Percentiles rank a stretch among this genome's conserved stretches.
Evolutionary conservation across 2,888 invertebrate genomes (phyloP).

Genomic region (Cistogaster globosa): DNA sequence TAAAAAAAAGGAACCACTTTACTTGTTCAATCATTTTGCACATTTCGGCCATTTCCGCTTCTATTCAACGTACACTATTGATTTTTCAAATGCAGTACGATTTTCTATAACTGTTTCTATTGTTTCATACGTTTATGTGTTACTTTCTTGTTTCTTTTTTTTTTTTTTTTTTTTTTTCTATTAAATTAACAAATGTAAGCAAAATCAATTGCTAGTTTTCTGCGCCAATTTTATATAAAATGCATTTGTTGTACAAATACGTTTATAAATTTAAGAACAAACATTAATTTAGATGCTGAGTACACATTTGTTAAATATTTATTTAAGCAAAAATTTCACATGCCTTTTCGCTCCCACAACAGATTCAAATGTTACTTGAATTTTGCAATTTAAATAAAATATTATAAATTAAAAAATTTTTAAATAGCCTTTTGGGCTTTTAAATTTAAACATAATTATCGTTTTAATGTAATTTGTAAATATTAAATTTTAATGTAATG

Average conservation of each 20-base stretch:
- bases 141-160: too few relatives aligned
- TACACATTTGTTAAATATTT: too few relatives aligned
- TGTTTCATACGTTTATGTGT: conserved; percentile 35
- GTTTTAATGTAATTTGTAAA: too few relatives aligned
- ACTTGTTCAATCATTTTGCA: conserved; percentile 54
- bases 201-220: conserved; percentile 72
- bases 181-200: conserved; percentile 70
- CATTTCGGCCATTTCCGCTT: conserved; percentile 55
- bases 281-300: too few relatives aligned
- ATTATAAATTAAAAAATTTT: too few relatives aligned
- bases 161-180: conserved; percentile 26
- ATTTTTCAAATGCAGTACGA: conserved; percentile 42
- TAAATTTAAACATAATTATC: too few relatives aligned
- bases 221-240: conserved; percentile 64
- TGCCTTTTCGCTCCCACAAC: too few relatives aligned
- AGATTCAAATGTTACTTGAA: too few relatives aligned
- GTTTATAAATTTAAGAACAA: neutral
- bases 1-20: conserved; percentile 39
- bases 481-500: too few relatives aligned
- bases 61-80: conserved; percentile 57
- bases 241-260: conserved; percentile 28
- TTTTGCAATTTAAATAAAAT: too few relatives aligned
- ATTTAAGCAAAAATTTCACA: too few relatives aligned
- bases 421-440: too few relatives aligned
- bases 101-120: conserved; percentile 40